A percentile compares a stretch with the other conserved stretches of the same genome.
Evolutionary conservation across 2,113 vertebrate genomes (phyloP).

Genomic region (Triplophysa dalaica): DNA sequence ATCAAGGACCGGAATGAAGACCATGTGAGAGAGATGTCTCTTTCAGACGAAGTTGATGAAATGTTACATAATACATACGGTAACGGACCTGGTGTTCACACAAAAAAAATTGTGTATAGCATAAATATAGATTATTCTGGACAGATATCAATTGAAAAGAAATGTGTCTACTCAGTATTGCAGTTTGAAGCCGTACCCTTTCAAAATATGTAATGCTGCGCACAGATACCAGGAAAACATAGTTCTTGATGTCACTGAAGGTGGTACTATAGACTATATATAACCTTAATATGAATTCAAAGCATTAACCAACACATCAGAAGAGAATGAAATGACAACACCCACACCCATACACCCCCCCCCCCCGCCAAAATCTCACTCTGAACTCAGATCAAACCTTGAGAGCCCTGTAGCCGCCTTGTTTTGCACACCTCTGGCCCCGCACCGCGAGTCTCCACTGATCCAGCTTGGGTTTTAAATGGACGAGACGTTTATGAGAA

Average conservation of each 20-base stretch:
- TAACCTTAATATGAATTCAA: conserved; percentile 75
- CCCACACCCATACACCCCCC: too few species aligned
- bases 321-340: too few species aligned
- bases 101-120: conserved; percentile 52
- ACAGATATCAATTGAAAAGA: conserved; percentile 56
- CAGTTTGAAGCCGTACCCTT: conserved; percentile 65
- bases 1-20: conserved; percentile 64
- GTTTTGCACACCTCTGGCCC: conserved; percentile 76
- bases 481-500: too few species aligned
- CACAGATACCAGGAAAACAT: conserved; percentile 58
- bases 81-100: conserved; percentile 57
- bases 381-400: conserved; percentile 38
- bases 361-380: conserved; percentile 61
- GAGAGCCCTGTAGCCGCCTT: conserved; percentile 34
- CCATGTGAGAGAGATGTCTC: conserved; percentile 64
- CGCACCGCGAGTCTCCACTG: too few species aligned
- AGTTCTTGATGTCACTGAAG: conserved; percentile 64
- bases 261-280: conserved; percentile 61
- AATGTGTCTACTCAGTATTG: conserved; percentile 8
- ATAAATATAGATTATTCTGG: conserved; percentile 58
- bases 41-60: conserved; percentile 47
- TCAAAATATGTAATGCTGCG: conserved; percentile 59
- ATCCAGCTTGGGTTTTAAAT: too few species aligned
- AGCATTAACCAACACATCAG: conserved; percentile 54
- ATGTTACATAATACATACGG: conserved; percentile 59